Percentiles rank a stretch among this genome's conserved stretches.
phyloP scores from a whole-genome alignment of 2,797 vertebrate species.

The Molothrus ater region DNA sequence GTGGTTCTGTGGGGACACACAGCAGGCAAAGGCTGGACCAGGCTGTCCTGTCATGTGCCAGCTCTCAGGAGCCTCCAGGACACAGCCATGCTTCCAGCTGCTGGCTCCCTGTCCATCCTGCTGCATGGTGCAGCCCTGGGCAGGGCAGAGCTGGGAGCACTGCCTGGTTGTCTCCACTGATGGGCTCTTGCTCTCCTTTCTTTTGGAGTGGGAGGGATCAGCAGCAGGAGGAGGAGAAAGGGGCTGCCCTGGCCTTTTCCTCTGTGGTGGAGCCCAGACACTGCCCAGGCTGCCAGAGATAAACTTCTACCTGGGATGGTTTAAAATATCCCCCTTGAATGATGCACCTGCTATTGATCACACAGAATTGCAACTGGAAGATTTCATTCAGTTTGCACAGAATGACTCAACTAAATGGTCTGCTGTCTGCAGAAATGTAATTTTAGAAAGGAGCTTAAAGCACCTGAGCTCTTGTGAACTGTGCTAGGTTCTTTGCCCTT shows the following conservation, averaged over 20 bases:
- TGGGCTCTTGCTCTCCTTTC: neutral
- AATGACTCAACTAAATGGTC: neutral
- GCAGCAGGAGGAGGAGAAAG: neutral
- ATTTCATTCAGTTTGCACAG: neutral
- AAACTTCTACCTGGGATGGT: neutral
- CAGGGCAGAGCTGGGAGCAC: neutral
- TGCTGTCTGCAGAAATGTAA: neutral
- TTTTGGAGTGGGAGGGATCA: neutral
- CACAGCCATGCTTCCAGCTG: neutral
- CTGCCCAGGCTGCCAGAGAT: neutral
- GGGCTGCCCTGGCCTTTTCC: neutral
- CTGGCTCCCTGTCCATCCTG: neutral
- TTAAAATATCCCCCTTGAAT: neutral
- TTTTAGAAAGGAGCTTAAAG: neutral
- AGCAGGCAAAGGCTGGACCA: neutral
- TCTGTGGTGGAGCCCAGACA: neutral
- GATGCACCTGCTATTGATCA: rapidly evolving
- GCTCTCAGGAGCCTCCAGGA: neutral
- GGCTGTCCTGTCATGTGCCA: neutral
- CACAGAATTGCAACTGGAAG: neutral
- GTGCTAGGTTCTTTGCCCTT: neutral
- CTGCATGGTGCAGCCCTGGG: neutral
- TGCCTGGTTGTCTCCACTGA: neutral
- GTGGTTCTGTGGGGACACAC: neutral
- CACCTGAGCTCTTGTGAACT: neutral